Evolutionary conservation across 2,797 vertebrate species (phyloP).

Genomic region (Ceryle rudis): DNA sequence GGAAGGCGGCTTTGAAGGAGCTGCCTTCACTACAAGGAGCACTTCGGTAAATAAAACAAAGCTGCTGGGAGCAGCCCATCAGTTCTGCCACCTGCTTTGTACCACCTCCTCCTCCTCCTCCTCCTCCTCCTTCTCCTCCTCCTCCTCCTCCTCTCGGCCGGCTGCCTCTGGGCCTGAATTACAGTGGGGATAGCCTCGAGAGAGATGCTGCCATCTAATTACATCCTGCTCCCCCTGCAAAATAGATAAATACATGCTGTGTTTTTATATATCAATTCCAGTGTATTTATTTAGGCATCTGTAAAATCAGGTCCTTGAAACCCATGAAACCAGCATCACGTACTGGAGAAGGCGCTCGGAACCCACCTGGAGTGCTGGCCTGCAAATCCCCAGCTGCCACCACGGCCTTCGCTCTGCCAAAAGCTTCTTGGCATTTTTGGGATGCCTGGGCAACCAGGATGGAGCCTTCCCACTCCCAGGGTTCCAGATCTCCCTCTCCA

Average conservation of each 20-base stretch:
- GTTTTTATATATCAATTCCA: not conserved
- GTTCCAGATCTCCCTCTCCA: not conserved
- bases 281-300: not conserved
- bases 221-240: not conserved
- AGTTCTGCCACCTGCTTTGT: not conserved
- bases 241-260: not conserved
- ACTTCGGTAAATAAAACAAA: slow-evolving; percentile 20
- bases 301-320: not conserved
- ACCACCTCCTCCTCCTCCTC: not conserved
- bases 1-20: not conserved
- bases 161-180: not conserved
- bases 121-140: not conserved
- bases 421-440: not conserved
- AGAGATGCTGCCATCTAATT: not conserved
- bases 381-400: not conserved
- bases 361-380: not conserved
- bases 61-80: slow-evolving; percentile 34
- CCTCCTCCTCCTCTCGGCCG: not conserved
- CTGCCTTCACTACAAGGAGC: not conserved
- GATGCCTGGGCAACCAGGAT: not conserved
- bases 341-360: accelerated
- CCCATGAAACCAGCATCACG: not conserved
- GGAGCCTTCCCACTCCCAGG: accelerated
- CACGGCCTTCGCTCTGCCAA: not conserved
- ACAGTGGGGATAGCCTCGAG: not conserved